Conservation (phyloP, 2,797 vertebrate species). For the Eupleurogrammus muticus region DNA sequence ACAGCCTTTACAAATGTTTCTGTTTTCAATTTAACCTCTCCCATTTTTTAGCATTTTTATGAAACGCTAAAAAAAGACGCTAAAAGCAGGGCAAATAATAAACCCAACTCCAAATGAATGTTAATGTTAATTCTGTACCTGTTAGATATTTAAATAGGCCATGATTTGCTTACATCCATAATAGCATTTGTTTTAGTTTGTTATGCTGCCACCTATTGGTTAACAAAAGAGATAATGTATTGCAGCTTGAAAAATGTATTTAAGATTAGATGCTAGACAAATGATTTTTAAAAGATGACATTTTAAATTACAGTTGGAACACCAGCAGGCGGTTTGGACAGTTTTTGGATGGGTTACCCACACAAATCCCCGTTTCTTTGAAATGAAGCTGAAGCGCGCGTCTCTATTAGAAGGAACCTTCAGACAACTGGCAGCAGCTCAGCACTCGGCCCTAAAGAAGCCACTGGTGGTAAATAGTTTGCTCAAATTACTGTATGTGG, state of each 20-base stretch:
- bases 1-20: no score
- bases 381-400: slow-evolving; percentile 61
- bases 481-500: neutral
- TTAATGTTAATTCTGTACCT: no score
- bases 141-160: no score
- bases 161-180: no score
- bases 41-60: no score
- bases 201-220: neutral
- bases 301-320: slow-evolving; percentile 13
- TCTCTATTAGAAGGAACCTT: slow-evolving; percentile 72
- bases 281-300: accelerated
- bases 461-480: slow-evolving; percentile 61
- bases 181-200: neutral
- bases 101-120: no score
- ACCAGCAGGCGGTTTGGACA: neutral
- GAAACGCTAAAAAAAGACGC: no score
- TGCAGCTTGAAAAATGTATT: neutral
- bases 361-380: neutral
- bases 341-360: accelerated
- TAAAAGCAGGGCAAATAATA: no score
- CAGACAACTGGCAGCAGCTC: slow-evolving; percentile 31
- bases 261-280: neutral
- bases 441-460: slow-evolving; percentile 33
- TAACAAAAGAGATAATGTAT: neutral
- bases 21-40: no score